Evolutionary conservation across 1,140 invertebrate genomes (phyloP).

Genomic region (Scaptomyza graminum): DNA sequence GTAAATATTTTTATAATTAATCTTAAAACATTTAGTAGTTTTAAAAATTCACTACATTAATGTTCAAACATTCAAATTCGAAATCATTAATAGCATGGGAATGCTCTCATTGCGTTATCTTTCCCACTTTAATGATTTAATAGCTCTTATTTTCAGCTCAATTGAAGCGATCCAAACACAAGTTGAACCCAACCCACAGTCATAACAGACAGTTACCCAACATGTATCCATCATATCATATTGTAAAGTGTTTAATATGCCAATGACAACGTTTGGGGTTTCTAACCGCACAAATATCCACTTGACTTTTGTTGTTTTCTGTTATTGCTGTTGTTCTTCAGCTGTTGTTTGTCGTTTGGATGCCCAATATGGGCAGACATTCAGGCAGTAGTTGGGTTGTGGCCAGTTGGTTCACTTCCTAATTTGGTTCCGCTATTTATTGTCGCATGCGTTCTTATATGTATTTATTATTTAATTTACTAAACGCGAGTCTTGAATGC

Average conservation of each 20-base stretch:
- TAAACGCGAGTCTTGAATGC: slow-evolving; percentile 61
- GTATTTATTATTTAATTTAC: slow-evolving; percentile 74
- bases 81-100: neutral
- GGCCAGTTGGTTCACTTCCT: slow-evolving; percentile 67
- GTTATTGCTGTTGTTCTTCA: neutral
- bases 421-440: slow-evolving; percentile 80
- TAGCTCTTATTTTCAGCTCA: slow-evolving; percentile 25
- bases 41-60: too few species aligned
- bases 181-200: neutral
- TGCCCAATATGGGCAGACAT: slow-evolving; percentile 52
- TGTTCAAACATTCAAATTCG: too few species aligned
- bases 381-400: slow-evolving; percentile 7
- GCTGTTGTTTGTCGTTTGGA: slow-evolving; percentile 21
- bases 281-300: slow-evolving; percentile 53
- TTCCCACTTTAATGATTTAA: neutral
- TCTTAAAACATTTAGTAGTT: too few species aligned
- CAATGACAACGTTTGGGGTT: slow-evolving; percentile 54
- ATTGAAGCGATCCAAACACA: slow-evolving; percentile 14
- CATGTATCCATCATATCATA: slow-evolving; percentile 18
- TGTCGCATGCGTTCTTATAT: slow-evolving; percentile 44
- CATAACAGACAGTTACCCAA: slow-evolving; percentile 12
- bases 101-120: slow-evolving; percentile 15
- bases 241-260: slow-evolving; percentile 62
- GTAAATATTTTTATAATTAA: too few species aligned
- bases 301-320: slow-evolving; percentile 34